Conservation (phyloP, 2,797 vertebrate genomes). For the Argyrosomus regius region DNA sequence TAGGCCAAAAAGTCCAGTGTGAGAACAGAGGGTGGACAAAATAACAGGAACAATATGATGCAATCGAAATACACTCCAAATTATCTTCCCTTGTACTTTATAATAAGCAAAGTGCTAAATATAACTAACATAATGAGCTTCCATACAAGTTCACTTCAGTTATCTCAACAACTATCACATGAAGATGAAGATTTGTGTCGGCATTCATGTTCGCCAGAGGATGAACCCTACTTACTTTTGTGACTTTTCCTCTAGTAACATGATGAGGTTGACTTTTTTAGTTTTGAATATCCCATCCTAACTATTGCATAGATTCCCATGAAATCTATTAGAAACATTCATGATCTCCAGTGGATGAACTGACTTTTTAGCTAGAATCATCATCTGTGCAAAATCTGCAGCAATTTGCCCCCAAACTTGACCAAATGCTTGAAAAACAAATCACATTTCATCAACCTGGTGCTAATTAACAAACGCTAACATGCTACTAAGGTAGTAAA, state of each 20-base stretch:
- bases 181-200: neutral
- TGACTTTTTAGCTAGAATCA: neutral
- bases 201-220: neutral
- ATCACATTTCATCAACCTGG: too few relatives aligned
- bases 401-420: neutral
- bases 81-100: neutral
- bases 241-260: neutral
- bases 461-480: neutral
- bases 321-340: neutral
- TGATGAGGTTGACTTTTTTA: neutral
- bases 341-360: neutral
- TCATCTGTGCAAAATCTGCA: neutral
- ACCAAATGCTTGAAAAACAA: neutral
- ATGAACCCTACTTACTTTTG: neutral
- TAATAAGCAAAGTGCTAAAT: too few relatives aligned
- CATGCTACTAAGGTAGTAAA: neutral
- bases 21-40: neutral
- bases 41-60: neutral
- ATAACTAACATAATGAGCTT: neutral
- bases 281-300: neutral
- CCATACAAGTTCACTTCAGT: neutral
- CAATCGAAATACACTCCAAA: neutral
- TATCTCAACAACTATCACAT: neutral
- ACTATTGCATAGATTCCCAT: neutral
- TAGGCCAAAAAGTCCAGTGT: neutral